Percentiles rank a stretch among this genome's conserved stretches.
phyloP scores from a whole-genome alignment of 2,888 invertebrate genomes.

The Ormia ochracea region DNA sequence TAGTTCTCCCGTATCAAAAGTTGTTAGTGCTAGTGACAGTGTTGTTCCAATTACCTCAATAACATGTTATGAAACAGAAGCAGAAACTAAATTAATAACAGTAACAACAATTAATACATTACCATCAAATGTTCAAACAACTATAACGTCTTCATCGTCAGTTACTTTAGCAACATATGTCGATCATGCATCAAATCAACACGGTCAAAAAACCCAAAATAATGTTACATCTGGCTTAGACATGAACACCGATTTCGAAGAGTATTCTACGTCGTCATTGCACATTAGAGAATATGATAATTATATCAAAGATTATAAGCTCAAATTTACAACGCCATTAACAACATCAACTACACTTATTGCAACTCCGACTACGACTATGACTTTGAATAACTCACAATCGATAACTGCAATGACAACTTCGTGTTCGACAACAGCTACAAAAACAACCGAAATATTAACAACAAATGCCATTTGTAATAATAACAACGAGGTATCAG shows the following conservation, averaged over 20 bases:
- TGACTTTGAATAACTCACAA: constrained; percentile 24
- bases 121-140: background rate
- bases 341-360: constrained; percentile 46
- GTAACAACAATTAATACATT: constrained; percentile 39
- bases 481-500: constrained; percentile 7
- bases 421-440: background rate
- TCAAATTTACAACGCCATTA: background rate
- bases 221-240: background rate
- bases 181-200: background rate
- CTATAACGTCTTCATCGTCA: background rate
- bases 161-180: constrained; percentile 9
- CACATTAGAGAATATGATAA: constrained; percentile 7
- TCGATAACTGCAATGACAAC: constrained; percentile 28
- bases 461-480: background rate
- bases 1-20: constrained; percentile 26
- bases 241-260: background rate
- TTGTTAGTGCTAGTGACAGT: constrained; percentile 34
- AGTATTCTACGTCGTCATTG: background rate
- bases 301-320: constrained; percentile 56
- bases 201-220: background rate
- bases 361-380: constrained; percentile 31
- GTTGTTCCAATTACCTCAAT: constrained; percentile 42
- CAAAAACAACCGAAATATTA: background rate
- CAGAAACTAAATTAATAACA: constrained; percentile 29
- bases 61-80: constrained; percentile 20